A percentile compares a stretch with the other conserved stretches of the same genome.
phyloP scores from a whole-genome alignment of 1,140 invertebrate species.

The Whitmania pigra region DNA sequence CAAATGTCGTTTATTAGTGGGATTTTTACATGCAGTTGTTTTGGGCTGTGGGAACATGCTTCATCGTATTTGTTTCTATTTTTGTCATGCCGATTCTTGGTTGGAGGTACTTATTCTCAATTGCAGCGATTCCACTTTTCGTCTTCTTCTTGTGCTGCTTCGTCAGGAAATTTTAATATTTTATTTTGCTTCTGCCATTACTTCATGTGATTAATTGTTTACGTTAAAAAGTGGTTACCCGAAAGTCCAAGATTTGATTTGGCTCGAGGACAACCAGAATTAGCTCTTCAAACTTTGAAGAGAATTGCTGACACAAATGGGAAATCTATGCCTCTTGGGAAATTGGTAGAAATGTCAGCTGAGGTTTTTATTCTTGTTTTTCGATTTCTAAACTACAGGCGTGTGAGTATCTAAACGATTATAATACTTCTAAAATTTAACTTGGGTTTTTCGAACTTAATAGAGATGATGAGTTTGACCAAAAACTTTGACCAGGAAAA shows the following conservation, averaged over 20 bases:
- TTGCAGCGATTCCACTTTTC: constrained; percentile 74
- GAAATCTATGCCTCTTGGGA: constrained; percentile 70
- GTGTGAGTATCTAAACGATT: neutral
- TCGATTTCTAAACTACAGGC: neutral
- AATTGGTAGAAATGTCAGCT: constrained; percentile 65
- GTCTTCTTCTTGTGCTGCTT: constrained; percentile 53
- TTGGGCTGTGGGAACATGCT: constrained; percentile 84
- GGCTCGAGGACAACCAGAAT: constrained; percentile 66
- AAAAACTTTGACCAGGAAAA: constrained; percentile 1
- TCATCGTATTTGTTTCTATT: constrained; percentile 77
- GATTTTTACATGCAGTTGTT: constrained; percentile 61
- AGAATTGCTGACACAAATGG: constrained; percentile 75
- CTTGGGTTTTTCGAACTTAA: neutral
- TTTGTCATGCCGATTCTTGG: constrained; percentile 80
- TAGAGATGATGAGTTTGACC: neutral
- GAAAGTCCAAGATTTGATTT: constrained; percentile 82
- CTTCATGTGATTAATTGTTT: constrained; percentile 19
- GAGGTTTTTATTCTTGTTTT: neutral
- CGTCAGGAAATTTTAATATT: constrained; percentile 36
- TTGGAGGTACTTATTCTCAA: constrained; percentile 73
- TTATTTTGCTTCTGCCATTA: constrained; percentile 30
- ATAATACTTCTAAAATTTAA: too few species aligned
- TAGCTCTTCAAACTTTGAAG: constrained; percentile 69
- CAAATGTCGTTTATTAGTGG: too few species aligned
- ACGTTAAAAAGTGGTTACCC: constrained; percentile 65